Evolutionary conservation across 2,888 invertebrate genomes (phyloP), one percentile per base, ranked within the genome.

Genomic region (Philhelius pedissequus): DNA sequence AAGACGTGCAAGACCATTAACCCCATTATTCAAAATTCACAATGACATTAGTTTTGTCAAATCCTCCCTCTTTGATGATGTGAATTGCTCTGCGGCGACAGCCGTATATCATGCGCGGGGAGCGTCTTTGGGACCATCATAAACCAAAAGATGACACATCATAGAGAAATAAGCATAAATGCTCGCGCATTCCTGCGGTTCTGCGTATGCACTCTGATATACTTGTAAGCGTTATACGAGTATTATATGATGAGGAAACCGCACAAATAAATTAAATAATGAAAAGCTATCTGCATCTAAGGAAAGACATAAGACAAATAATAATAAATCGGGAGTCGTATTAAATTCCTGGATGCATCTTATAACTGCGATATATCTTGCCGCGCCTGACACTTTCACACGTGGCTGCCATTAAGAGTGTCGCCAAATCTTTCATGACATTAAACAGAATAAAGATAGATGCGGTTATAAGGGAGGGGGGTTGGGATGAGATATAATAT

Each of bases 71-170:
- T 83, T 78, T 83, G 83, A 78, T 74, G 78, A 78, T 62, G 78
- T 64, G 48, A 48, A 50, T 45, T 60, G 69, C 64, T 69, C 58
- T 30, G 22, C 54, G 79, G 74, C 66, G 79, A 83, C 83, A 78
- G 64, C 64, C 69, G 56, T 83, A 78, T 78, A 83, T 83, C 83
- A 83, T 70, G 13, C 7, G 3, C 3, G 25, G 3, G 5, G 25
- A 38, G 18, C 60, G 45, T 69, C 64, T 74, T 56, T 7, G 50
- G 38, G 18, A 74, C 58, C 64, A 56, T 83, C 83, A 83, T 83
- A 83, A 74, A 83, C 83, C 83, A 83, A 83, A 64, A 78, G 78
- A 83, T 83, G 83, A 83, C 83, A 75, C 74, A 30, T 83, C 83
- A 70, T 79, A 83, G 83, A 27, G 74, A 64, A 70, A 70, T 43